Evolutionary conservation across 2,888 invertebrate species (phyloP).

Genomic region (Sisyra nigra): DNA sequence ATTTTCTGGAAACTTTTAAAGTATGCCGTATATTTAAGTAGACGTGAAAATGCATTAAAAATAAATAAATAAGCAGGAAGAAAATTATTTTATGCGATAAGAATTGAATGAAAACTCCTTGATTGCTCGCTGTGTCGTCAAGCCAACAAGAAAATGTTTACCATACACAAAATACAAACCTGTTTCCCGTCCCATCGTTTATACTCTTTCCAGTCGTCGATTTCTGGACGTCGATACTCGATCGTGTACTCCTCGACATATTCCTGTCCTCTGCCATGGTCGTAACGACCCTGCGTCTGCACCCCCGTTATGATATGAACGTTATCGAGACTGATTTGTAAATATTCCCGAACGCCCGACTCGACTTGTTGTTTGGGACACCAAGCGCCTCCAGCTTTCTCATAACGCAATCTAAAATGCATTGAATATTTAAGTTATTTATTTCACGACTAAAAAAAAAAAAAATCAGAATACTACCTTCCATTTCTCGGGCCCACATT

Average conservation of each 20-base stretch:
- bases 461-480: conserved; percentile 33
- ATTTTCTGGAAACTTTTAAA: too few relatives aligned
- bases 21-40: background rate
- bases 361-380: conserved; percentile 54
- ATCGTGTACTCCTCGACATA: conserved; percentile 54
- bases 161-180: conserved; percentile 30
- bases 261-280: conserved; percentile 57
- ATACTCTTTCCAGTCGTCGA: conserved; percentile 45
- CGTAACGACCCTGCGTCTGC: conserved; percentile 64
- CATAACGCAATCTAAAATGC: conserved; percentile 43
- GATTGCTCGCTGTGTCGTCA: background rate
- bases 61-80: background rate
- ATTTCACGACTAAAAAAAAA: background rate
- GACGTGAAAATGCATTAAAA: background rate
- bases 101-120: background rate
- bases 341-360: conserved; percentile 46
- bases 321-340: conserved; percentile 42
- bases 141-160: background rate
- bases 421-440: background rate
- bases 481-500: conserved; percentile 53
- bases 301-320: conserved; percentile 50
- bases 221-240: conserved; percentile 48
- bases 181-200: conserved; percentile 46
- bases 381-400: conserved; percentile 61
- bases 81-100: background rate